Conservation (phyloP, 2,797 vertebrate genomes). For the Ceryle rudis region DNA sequence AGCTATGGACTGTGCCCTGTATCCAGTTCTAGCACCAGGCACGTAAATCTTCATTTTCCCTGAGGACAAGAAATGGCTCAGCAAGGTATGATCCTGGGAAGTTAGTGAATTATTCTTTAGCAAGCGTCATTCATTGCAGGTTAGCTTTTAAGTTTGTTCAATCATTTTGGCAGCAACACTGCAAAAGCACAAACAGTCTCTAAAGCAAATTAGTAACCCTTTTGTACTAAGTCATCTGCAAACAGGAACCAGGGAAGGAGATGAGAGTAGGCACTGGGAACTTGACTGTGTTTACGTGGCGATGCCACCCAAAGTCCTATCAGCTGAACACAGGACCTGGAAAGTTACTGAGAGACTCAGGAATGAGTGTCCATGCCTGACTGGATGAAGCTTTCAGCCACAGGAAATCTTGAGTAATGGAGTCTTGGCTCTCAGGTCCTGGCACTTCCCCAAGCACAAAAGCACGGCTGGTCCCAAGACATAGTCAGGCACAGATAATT, state of each 20-base stretch:
- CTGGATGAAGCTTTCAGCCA: background rate
- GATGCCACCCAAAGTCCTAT: background rate
- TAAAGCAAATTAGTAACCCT: background rate
- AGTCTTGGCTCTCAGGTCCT: background rate
- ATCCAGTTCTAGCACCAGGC: background rate
- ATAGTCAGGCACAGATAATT: background rate
- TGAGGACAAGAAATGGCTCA: background rate
- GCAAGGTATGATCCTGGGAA: background rate
- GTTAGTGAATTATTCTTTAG: background rate
- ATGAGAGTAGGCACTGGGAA: background rate
- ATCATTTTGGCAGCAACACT: background rate
- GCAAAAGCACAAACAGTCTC: background rate
- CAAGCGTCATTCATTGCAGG: background rate
- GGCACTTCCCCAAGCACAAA: background rate
- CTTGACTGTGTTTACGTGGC: fast-evolving
- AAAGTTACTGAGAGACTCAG: background rate
- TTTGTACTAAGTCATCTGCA: background rate
- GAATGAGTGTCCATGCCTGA: background rate
- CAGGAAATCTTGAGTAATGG: background rate
- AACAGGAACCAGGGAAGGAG: background rate
- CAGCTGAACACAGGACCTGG: background rate
- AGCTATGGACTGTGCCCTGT: background rate
- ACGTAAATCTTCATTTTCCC: background rate
- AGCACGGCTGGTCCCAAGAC: background rate
- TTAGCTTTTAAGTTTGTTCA: background rate